These are phyloP conservation scores for Symphodus melops DNA, from an alignment of 2,113 vertebrate species.

Conservation along the genomic window DNA sequence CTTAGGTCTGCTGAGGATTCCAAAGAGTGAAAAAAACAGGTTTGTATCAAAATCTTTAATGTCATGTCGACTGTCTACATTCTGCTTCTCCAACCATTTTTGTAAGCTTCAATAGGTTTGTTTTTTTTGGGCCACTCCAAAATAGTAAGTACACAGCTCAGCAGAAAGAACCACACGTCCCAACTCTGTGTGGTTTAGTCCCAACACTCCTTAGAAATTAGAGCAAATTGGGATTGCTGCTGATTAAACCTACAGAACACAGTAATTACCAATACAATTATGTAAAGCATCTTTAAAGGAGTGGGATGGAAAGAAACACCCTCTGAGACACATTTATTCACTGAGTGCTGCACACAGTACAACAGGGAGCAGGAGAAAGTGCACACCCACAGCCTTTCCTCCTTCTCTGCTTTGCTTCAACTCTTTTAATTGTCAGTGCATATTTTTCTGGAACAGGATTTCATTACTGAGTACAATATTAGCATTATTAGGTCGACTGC, in stretches of 20 bases:
- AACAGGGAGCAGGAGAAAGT: slow-evolving; percentile 24
- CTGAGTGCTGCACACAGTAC: slow-evolving; percentile 11
- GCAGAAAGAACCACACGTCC: slow-evolving; percentile 7
- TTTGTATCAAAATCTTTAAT: neutral
- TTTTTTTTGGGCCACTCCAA: neutral
- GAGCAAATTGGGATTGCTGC: slow-evolving; percentile 19
- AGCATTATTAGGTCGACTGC: slow-evolving; percentile 35
- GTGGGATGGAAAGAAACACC: slow-evolving; percentile 49
- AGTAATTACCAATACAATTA: slow-evolving; percentile 60
- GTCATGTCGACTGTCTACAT: neutral
- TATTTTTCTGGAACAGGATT: slow-evolving; percentile 32
- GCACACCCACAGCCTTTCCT: slow-evolving; percentile 30
- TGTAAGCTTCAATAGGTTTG: neutral
- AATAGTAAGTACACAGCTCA: slow-evolving; percentile 6
- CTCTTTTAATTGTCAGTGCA: slow-evolving; percentile 40
- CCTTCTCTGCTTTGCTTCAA: slow-evolving; percentile 28
- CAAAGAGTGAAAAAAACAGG: neutral
- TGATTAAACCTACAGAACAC: slow-evolving; percentile 44
- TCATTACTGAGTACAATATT: slow-evolving; percentile 35
- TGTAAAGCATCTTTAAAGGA: slow-evolving; percentile 43
- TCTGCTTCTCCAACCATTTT: neutral
- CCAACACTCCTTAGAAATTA: slow-evolving; percentile 7
- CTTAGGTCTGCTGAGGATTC: too few species aligned
- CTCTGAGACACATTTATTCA: slow-evolving; percentile 48
- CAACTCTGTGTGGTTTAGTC: slow-evolving; percentile 29